These are phyloP conservation scores for Syrrhaptes paradoxus DNA, from an alignment of 2,113 vertebrate genomes.

Conservation along the genomic window DNA sequence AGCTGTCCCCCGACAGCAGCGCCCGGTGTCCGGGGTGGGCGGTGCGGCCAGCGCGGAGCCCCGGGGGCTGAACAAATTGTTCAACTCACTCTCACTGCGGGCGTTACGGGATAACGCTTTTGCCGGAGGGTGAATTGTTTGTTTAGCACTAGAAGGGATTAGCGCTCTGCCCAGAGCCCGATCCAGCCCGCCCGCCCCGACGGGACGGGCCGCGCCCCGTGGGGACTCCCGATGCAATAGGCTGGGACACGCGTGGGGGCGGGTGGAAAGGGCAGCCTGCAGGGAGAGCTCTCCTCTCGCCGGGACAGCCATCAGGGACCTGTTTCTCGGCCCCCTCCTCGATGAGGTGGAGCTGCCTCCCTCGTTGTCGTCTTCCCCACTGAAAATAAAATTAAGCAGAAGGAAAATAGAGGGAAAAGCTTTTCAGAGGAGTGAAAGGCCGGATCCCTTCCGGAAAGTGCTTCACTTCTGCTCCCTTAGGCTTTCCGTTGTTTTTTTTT, in stretches of 20 bases:
- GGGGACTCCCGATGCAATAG: neutral
- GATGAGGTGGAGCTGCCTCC: neutral
- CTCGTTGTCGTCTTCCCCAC: neutral
- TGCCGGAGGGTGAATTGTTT: neutral
- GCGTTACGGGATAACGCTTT: neutral
- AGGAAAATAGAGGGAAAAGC: neutral
- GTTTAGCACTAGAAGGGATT: conserved; percentile 29
- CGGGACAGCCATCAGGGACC: neutral
- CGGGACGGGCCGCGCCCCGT: neutral
- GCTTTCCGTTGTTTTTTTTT: neutral
- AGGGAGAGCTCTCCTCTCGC: neutral
- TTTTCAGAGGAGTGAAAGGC: neutral
- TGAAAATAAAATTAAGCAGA: neutral
- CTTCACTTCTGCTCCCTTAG: neutral
- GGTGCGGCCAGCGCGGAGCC: neutral
- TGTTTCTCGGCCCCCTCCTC: neutral
- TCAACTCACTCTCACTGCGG: neutral
- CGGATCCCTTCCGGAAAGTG: neutral
- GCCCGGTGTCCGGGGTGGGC: neutral
- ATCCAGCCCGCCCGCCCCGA: neutral
- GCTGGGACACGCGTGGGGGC: neutral
- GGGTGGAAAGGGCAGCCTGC: neutral
- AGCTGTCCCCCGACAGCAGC: neutral
- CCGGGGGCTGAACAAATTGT: neutral
- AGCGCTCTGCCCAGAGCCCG: neutral